phyloP scores from a whole-genome alignment of 1,140 invertebrate genomes.

The Acromyrmex charruanus region DNA sequence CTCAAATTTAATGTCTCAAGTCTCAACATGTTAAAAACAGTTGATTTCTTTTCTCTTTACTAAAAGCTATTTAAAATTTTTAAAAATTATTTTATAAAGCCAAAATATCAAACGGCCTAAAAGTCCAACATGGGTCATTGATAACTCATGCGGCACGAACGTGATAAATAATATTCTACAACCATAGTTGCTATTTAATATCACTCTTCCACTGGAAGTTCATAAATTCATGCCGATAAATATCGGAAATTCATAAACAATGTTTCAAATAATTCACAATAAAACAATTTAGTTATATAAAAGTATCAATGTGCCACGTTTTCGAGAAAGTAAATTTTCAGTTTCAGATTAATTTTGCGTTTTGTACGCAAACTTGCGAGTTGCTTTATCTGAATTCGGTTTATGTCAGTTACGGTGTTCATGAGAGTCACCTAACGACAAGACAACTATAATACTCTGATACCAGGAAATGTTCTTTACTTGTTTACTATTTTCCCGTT shows the following conservation, averaged over 20 bases:
- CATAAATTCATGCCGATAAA: background rate
- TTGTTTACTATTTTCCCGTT: conserved; percentile 58
- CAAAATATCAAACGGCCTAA: too few relatives aligned
- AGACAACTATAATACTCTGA: conserved; percentile 53
- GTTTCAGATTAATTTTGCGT: conserved; percentile 32
- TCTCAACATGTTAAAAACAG: too few relatives aligned
- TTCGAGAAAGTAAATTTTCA: conserved; percentile 29
- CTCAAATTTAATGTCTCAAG: too few relatives aligned
- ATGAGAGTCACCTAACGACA: conserved; percentile 54
- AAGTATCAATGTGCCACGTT: background rate
- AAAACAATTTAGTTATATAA: conserved; percentile 1
- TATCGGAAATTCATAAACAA: background rate
- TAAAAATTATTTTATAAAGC: too few relatives aligned
- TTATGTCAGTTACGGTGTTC: conserved; percentile 37
- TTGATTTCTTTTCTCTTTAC: too few relatives aligned
- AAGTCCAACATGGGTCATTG: too few relatives aligned
- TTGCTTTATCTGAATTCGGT: conserved; percentile 42
- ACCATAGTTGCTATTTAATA: background rate
- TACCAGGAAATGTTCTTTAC: conserved; percentile 40
- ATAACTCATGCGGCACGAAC: too few relatives aligned
- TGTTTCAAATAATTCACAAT: too few relatives aligned
- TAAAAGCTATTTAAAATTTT: too few relatives aligned
- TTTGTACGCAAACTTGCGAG: background rate
- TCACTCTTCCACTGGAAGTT: background rate
- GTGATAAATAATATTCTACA: background rate